These are phyloP conservation scores for Trematomus loennbergii DNA, from an alignment of 2,113 vertebrate species.

Conservation along the genomic window DNA sequence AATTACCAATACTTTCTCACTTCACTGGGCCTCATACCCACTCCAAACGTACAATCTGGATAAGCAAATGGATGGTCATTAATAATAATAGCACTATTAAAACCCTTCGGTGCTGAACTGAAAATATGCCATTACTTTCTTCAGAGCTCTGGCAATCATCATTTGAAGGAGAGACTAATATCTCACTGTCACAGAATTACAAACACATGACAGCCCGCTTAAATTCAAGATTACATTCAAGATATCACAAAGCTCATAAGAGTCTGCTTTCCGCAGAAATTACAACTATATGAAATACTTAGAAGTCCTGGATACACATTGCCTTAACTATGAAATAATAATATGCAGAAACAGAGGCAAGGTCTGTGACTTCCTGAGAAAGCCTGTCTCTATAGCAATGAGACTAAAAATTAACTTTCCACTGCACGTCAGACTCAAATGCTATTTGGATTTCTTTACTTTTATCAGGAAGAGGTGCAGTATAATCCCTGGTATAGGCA, in stretches of 20 bases:
- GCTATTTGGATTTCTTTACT: constrained; percentile 59
- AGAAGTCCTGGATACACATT: constrained; percentile 21
- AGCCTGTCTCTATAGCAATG: constrained; percentile 41
- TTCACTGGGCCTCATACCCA: constrained; percentile 75
- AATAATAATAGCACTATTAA: constrained; percentile 93
- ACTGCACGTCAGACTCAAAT: constrained; percentile 25
- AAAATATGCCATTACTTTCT: constrained; percentile 86
- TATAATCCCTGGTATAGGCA: constrained; percentile 60
- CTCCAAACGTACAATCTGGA: constrained; percentile 81
- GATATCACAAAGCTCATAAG: constrained; percentile 1
- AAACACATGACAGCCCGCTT: constrained; percentile 56
- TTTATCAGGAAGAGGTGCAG: constrained; percentile 58
- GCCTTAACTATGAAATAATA: constrained; percentile 20
- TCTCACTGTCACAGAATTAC: constrained; percentile 80
- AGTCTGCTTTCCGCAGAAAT: constrained; percentile 23
- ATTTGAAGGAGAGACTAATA: constrained; percentile 79
- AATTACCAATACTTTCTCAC: constrained; percentile 88
- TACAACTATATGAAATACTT: constrained; percentile 7
- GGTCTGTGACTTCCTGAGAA: constrained; percentile 26
- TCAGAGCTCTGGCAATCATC: constrained; percentile 83
- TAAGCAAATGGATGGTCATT: constrained; percentile 87
- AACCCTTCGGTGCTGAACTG: constrained; percentile 85
- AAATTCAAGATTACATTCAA: constrained; percentile 29
- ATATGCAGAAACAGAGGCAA: background rate
- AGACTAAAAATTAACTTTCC: constrained; percentile 47